Conservation (phyloP, 1,140 invertebrate species). For the Leucophenga varia region DNA sequence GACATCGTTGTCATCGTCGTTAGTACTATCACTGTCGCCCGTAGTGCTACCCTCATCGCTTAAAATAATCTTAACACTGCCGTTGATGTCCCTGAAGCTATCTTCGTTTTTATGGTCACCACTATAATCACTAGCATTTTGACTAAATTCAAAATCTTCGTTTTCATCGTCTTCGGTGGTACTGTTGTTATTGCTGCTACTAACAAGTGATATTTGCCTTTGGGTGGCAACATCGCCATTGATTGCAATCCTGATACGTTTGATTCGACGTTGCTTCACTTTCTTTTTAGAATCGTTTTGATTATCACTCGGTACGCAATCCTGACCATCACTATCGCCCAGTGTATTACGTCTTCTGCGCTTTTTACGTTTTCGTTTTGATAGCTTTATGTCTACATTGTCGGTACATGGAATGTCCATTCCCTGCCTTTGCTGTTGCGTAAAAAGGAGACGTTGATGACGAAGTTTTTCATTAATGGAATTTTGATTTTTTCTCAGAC, state of each 20-base stretch:
- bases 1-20: neutral
- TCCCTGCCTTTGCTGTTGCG: too few relatives aligned
- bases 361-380: slow-evolving; percentile 24
- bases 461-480: slow-evolving; percentile 21
- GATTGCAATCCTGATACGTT: slow-evolving; percentile 30
- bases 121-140: neutral
- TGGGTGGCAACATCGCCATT: slow-evolving; percentile 25
- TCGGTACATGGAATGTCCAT: too few relatives aligned
- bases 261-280: slow-evolving; percentile 15
- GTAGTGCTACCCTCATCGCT: slow-evolving; percentile 12
- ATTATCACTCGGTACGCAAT: neutral
- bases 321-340: neutral
- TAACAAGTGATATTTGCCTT: slow-evolving; percentile 14
- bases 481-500: slow-evolving; percentile 19
- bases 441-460: slow-evolving; percentile 7
- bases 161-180: slow-evolving; percentile 18
- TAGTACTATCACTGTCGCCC: slow-evolving; percentile 16
- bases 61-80: neutral
- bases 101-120: neutral
- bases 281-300: neutral
- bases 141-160: neutral
- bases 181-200: slow-evolving; percentile 18
- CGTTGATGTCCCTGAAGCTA: slow-evolving; percentile 1
- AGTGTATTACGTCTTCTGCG: slow-evolving; percentile 7
- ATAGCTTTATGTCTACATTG: slow-evolving; percentile 2